Evolutionary conservation across 2,888 invertebrate species (phyloP), one percentile per base, ranked within the genome.

Genomic region (Pecten maximus): DNA sequence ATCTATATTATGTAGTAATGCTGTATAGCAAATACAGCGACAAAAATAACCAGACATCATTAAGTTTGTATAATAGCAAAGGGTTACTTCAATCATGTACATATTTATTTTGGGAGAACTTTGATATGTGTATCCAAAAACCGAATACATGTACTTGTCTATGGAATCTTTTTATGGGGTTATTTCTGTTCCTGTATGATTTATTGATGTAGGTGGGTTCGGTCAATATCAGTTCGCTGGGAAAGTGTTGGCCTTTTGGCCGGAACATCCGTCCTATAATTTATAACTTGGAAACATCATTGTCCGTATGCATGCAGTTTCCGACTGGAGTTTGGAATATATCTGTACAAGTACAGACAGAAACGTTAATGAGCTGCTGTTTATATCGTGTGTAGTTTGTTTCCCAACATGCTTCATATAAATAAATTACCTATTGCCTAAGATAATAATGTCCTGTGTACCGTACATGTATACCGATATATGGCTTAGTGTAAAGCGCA

Each of bases 111-210:
- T 12, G 44, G 44, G 2, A 3, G 74, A 35, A 2, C 0, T 35
- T 74, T 28, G n/a, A 12, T 2, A 74, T 35, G 28, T 35, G 74
- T 74, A 35, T 54, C n/a, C n/a, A 8, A 54, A 23, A 54, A 19
- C 19, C 23, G 0, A 54, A 23, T 54, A 54, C 54, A 54, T 35
- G 35, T 74, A n/a, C 60, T 60, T 10, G 74, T 74, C 28, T 28
- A 35, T 10, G 10, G 74, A 35, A 28, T 28, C 35, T 35, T 28
- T 74, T 74, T 74, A 35, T 8, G 6, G 23, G 35, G 12, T 1
- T 74, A 74, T 35, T 74, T 74, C 74, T 74, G 74, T 74, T 28
- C 74, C 60, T 4, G n/a, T 74, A 74, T 74, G 74, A 74, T 74
- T 74, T 35, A 74, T 74, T 74, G 0, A 74, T 74, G 35, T 28